Base-by-base conservation (phyloP, 2,113 vertebrate genomes). In the Oryzias curvinotus region DNA sequence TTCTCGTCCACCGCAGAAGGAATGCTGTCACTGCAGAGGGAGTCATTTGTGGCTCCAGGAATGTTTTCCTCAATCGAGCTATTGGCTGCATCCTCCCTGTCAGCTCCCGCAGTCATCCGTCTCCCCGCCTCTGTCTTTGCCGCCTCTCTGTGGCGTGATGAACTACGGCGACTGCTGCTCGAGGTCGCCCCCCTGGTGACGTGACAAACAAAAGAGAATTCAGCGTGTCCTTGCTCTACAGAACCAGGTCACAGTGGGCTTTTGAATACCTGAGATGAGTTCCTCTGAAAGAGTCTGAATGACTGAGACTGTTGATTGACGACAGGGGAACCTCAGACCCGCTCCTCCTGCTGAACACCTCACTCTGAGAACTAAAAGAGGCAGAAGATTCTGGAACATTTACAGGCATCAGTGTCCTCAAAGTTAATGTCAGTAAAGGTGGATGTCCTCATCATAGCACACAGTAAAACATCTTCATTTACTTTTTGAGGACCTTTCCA, bases 1-100 rank as follows among this genome's bases (percentile, higher is more conserved):
- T 95, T 95, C 45, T 95, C 94, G 41, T 97, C 94, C 5, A 88
- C 84, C 42, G 92, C 80, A 14, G 93, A 95, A 1, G 87, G 84
- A 46, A 94, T 57, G 43, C 93, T 94, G 57, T 94, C 92, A 30
- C 94, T 96, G 2, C 74, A 91, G 19, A 96, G 51, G 17, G 94
- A 96, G 57, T 95, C 93, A 54, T 95, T 94, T 2, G 71, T 91
- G 50, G 85, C 93, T 3, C 90, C 92, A 25, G 75, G 89, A 77
- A 77, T 84, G 50, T 95, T 93, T 50, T 97, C 95, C 59, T 96
- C 95, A 73, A 95, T 73, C 14, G 89, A 90, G 64, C 89, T 93
- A 85, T 80, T 91, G 51, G 68, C 84, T 43, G 42, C 71, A 77
- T 91, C 92, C 42, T 83, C 89, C 90, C 80, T 89, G 88, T 59